Conservation (phyloP, 2,797 vertebrate genomes). For the Hydrolagus colliei region DNA sequence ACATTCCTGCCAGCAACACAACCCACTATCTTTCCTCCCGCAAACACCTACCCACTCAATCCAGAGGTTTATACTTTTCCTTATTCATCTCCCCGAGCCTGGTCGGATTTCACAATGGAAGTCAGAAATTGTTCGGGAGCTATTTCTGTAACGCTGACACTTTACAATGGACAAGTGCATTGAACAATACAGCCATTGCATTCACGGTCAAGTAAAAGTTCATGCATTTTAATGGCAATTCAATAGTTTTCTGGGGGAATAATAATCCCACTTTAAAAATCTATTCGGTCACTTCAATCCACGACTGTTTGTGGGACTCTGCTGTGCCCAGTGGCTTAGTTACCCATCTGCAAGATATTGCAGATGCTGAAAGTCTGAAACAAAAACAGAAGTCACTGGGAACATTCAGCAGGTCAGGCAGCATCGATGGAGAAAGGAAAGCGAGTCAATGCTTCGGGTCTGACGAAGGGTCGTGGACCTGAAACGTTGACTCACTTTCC, state of each 20-base stretch:
- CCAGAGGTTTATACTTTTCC: conserved; percentile 31
- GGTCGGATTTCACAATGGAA: not conserved
- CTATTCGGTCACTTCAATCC: not conserved
- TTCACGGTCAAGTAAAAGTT: not conserved
- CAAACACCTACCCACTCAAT: conserved; percentile 38
- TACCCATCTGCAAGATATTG: too few species aligned
- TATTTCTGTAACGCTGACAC: not conserved
- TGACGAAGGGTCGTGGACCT: too few species aligned
- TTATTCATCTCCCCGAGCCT: conserved; percentile 27
- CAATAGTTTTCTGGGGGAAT: not conserved
- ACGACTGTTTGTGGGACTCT: not conserved
- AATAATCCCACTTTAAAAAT: not conserved
- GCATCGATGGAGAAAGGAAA: too few species aligned
- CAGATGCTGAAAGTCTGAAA: too few species aligned
- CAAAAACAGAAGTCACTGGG: too few species aligned
- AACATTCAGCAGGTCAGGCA: too few species aligned
- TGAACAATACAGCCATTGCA: not conserved
- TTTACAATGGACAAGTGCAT: not conserved
- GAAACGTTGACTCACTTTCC: too few species aligned
- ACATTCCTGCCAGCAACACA: conserved; percentile 42
- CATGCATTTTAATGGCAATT: not conserved
- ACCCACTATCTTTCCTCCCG: conserved; percentile 37
- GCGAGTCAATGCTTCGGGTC: too few species aligned
- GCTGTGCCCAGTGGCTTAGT: not conserved
- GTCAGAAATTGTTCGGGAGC: not conserved